These are phyloP conservation scores for Lytechinus variegatus DNA, from an alignment of 35 echinoderm and acorn worm genomes.

Conservation along the genomic window DNA sequence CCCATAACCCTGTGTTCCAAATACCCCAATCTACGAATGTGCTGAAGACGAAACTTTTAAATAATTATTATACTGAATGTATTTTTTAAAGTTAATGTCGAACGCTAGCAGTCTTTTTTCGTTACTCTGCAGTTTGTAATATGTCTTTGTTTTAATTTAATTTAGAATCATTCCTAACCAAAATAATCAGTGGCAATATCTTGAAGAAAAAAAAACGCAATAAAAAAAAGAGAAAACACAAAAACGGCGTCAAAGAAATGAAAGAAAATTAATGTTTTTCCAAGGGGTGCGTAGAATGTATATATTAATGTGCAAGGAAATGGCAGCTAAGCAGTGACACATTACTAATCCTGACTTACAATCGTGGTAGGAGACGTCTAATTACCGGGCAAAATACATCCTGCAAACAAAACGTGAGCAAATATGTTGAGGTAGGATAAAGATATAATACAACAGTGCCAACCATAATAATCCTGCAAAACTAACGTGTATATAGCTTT, in stretches of 20 bases:
- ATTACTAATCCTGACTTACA: neutral
- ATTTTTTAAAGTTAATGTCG: too few species aligned
- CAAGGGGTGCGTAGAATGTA: neutral
- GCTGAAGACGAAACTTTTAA: too few species aligned
- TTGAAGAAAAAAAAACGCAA: neutral
- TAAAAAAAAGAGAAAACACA: neutral
- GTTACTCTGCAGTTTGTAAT: too few species aligned
- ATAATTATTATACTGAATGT: too few species aligned
- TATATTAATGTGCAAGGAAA: neutral
- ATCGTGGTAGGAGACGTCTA: neutral
- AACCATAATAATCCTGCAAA: neutral
- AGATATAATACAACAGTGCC: neutral
- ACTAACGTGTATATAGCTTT: neutral
- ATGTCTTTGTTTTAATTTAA: too few species aligned
- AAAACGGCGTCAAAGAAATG: neutral
- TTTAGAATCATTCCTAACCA: too few species aligned
- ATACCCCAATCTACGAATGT: too few species aligned
- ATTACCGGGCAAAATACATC: neutral
- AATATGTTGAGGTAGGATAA: neutral
- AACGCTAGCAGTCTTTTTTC: too few species aligned
- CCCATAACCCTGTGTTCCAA: too few species aligned
- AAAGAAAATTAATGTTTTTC: neutral
- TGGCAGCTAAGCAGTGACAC: neutral
- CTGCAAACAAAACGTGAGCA: slow-evolving; percentile 9
- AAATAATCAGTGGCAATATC: neutral